Base-by-base conservation (phyloP, 2,797 vertebrate genomes). In the Spondyliosoma cantharus region DNA sequence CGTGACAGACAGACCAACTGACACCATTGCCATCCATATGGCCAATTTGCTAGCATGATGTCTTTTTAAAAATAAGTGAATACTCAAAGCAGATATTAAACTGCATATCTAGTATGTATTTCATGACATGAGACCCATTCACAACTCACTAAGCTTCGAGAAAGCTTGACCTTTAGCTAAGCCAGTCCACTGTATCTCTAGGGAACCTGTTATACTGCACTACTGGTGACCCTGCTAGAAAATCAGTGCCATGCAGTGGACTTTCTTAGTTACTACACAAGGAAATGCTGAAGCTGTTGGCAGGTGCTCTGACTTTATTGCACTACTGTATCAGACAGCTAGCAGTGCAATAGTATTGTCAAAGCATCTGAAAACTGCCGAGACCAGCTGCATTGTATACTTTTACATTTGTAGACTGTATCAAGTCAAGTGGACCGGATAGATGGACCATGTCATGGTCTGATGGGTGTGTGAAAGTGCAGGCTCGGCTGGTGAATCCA, bases 311-410 rank as follows among this genome's bases (percentile, higher is more conserved):
- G 97, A 98, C 97, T 98, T 97, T 96, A 96, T 98, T 99, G 97
- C 97, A 98, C 97, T 98, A 98, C 97, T 99, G 97, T 99, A 94
- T 90, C 94, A 94, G 94, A 96, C 96, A 96, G 95, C 96, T 94
- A 98, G 97, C 97, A 99, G 97, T 99, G 97, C 97, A 99, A 98
- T 98, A 98, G 97, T 98, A 98, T 97, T 98, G 97, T 99, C 97
- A 99, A 98, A 98, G 97, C 97, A 95, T 97, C 95, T 96, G 97
- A 92, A 75, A 95, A 95, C 96, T 94, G 97, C 93, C 87, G 66
- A 76, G 62, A 86, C 7, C 77, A 58, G 62, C 77, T 71, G 5
- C 53, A 57, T 25, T 29, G 13, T 50, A 27, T 19, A 17, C 22
- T 27, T 52, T 65, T 3, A 27, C 45, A 37, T 3, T 15, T 66